Conservation (phyloP, 2,888 invertebrate species). For the Pandemis heparana region DNA sequence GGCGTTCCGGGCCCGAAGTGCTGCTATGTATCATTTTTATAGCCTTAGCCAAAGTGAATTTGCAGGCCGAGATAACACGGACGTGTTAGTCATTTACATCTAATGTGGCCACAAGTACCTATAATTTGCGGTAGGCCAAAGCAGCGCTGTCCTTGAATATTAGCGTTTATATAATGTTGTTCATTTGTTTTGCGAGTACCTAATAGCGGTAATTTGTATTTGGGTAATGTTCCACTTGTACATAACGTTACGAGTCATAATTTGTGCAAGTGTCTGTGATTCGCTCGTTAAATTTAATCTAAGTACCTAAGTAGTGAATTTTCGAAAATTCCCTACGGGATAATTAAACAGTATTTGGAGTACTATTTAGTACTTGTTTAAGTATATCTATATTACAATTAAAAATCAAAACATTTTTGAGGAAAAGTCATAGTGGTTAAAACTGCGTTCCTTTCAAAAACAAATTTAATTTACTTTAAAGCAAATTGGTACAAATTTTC, state of each 20-base stretch:
- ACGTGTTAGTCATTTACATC: slow-evolving; percentile 78
- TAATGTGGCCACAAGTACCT: slow-evolving; percentile 54
- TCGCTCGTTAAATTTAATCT: neutral
- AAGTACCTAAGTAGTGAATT: neutral
- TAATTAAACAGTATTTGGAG: too few species aligned
- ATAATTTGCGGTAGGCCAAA: slow-evolving; percentile 34
- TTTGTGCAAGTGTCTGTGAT: neutral
- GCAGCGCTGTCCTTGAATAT: slow-evolving; percentile 33
- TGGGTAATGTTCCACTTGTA: slow-evolving; percentile 13
- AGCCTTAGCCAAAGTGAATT: slow-evolving; percentile 80
- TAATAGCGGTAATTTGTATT: slow-evolving; percentile 23
- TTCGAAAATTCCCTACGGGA: too few species aligned
- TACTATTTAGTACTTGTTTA: too few species aligned
- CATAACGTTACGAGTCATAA: neutral
- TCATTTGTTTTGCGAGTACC: slow-evolving; percentile 26
- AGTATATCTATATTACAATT: too few species aligned
- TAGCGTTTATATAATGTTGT: slow-evolving; percentile 26
- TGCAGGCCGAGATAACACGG: slow-evolving; percentile 77
- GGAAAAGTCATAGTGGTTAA: too few species aligned
- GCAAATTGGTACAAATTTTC: neutral
- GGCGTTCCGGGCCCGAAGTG: slow-evolving; percentile 69
- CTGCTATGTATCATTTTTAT: slow-evolving; percentile 81
- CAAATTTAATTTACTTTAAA: neutral
- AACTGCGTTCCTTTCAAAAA: too few species aligned
- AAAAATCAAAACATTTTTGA: too few species aligned